Evolutionary conservation across 2,113 vertebrate genomes (phyloP).

Genomic region (Ageneiosus marmoratus): DNA sequence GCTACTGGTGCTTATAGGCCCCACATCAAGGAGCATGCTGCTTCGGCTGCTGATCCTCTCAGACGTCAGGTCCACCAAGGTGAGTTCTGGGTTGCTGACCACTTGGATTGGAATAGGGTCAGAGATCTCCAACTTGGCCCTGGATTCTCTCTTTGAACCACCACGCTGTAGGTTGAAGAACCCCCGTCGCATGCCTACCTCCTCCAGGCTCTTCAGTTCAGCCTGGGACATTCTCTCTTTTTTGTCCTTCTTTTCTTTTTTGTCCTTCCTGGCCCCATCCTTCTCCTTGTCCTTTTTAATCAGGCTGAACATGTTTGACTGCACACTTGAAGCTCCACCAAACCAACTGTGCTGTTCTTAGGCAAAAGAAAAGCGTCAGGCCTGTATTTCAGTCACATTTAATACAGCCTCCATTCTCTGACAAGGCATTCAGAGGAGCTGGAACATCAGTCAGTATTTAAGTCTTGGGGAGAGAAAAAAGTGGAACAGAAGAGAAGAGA

Average conservation of each 20-base stretch:
- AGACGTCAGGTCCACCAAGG: constrained; percentile 77
- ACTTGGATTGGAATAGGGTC: constrained; percentile 94
- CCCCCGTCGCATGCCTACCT: constrained; percentile 90
- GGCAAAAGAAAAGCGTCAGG: constrained; percentile 3
- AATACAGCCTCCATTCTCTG: constrained; percentile 11
- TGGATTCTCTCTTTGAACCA: constrained; percentile 84
- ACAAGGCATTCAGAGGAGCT: neutral
- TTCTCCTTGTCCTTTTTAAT: constrained; percentile 93
- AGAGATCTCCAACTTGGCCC: constrained; percentile 88
- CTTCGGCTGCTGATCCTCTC: constrained; percentile 76
- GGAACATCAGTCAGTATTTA: neutral
- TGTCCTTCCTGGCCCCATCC: constrained; percentile 82
- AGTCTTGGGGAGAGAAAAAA: neutral
- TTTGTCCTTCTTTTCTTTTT: constrained; percentile 93
- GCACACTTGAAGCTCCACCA: constrained; percentile 37
- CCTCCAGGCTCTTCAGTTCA: constrained; percentile 90
- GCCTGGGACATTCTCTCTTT: constrained; percentile 94
- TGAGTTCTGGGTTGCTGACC: constrained; percentile 83
- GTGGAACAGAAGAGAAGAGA: neutral
- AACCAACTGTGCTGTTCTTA: neutral
- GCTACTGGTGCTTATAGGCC: constrained; percentile 76
- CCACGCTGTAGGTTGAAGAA: constrained; percentile 91
- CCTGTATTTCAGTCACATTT: constrained; percentile 17
- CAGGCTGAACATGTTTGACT: constrained; percentile 80
- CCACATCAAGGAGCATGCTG: constrained; percentile 70